Conservation (phyloP, 2,113 vertebrate species). For the Apodemus speciosus region DNA sequence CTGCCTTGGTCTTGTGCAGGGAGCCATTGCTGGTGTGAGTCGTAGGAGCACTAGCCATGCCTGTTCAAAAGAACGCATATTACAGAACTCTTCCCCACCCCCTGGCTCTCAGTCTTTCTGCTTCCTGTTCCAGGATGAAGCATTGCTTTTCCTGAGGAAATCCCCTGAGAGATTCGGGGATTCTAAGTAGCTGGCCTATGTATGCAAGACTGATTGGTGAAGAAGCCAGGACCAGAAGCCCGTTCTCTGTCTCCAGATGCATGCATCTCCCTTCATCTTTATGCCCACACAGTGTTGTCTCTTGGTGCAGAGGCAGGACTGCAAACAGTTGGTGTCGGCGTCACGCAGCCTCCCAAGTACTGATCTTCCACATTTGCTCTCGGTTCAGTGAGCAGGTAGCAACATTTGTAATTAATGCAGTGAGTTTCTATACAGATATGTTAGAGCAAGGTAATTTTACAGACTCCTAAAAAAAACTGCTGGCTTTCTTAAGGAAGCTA, state of each 20-base stretch:
- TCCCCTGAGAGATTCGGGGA: not conserved
- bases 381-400: constrained; percentile 62
- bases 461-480: constrained; percentile 65
- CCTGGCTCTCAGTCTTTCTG: not conserved
- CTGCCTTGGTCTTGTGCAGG: not conserved
- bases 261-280: not conserved
- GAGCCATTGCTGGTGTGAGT: no score
- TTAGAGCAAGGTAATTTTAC: constrained; percentile 72
- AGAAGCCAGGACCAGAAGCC: not conserved
- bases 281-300: not conserved
- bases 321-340: not conserved
- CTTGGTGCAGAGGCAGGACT: not conserved
- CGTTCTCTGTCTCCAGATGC: not conserved
- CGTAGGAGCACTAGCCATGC: not conserved
- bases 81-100: not conserved
- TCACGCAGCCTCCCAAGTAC: not conserved
- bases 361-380: constrained; percentile 44
- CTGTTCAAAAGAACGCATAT: not conserved
- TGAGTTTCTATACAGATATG: constrained; percentile 63
- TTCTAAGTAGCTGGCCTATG: not conserved
- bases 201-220: not conserved
- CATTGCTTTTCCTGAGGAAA: not conserved
- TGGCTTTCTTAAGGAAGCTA: constrained; percentile 72
- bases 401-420: constrained; percentile 67
- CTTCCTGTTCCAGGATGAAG: not conserved